These are phyloP conservation scores for Orius insidiosus DNA, from an alignment of 1,140 invertebrate genomes.

Conservation along the genomic window DNA sequence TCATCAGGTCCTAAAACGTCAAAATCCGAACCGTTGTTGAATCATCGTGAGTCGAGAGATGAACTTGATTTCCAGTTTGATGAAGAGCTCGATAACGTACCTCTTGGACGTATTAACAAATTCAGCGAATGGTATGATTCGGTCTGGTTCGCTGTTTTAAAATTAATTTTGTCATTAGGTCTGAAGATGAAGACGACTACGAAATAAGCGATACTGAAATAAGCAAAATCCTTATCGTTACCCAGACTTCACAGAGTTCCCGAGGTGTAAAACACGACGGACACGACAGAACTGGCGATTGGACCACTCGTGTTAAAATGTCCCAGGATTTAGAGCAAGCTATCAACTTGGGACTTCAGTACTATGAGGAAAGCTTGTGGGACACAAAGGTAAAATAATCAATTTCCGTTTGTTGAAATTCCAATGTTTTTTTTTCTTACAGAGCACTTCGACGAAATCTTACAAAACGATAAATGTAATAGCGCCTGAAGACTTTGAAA, in stretches of 20 bases:
- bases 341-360: constrained; percentile 87
- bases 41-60: constrained; percentile 1
- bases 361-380: constrained; percentile 73
- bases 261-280: constrained; percentile 65
- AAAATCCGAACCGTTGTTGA: not conserved
- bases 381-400: not conserved
- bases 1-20: constrained; percentile 22
- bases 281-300: constrained; percentile 73
- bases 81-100: constrained; percentile 63
- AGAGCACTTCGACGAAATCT: constrained; percentile 26
- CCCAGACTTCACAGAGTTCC: constrained; percentile 43
- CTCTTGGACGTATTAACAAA: constrained; percentile 58
- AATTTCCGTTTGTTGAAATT: not conserved
- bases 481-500: constrained; percentile 71
- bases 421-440: not conserved
- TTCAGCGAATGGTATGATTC: constrained; percentile 54
- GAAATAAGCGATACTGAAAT: constrained; percentile 86
- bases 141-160: too few species aligned
- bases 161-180: constrained; percentile 30
- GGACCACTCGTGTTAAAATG: constrained; percentile 71
- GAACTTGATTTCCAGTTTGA: constrained; percentile 95
- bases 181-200: constrained; percentile 58
- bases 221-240: constrained; percentile 89
- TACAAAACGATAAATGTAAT: constrained; percentile 85
- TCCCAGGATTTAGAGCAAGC: constrained; percentile 81